phyloP scores from a whole-genome alignment of 1,140 invertebrate species.

The Saxidomus purpurata region DNA sequence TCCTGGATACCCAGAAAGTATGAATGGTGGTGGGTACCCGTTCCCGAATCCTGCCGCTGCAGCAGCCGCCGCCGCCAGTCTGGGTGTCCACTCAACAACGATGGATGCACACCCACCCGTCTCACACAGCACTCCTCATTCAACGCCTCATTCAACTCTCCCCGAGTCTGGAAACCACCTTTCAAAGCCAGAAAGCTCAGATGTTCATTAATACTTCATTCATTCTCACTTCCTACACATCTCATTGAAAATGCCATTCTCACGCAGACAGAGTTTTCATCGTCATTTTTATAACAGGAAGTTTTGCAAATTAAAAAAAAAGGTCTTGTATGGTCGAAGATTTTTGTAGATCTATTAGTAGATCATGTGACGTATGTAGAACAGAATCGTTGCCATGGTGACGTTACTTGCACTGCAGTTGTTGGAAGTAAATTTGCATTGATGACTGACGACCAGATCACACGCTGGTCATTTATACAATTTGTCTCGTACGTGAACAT shows the following conservation, averaged over 20 bases:
- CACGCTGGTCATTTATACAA: background rate
- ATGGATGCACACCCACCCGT: slow-evolving; percentile 81
- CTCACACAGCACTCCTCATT: slow-evolving; percentile 79
- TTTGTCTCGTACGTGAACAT: background rate
- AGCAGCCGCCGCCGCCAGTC: slow-evolving; percentile 76
- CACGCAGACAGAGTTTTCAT: background rate
- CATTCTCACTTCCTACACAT: background rate
- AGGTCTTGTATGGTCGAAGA: background rate
- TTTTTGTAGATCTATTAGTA: background rate
- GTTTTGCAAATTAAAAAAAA: background rate
- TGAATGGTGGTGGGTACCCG: slow-evolving; percentile 84
- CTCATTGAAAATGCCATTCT: background rate
- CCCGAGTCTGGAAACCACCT: slow-evolving; percentile 84
- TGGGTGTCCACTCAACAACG: slow-evolving; percentile 86
- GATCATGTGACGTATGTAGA: background rate
- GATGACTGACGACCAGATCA: background rate
- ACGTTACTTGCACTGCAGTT: background rate
- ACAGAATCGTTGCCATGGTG: background rate
- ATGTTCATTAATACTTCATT: slow-evolving; percentile 81
- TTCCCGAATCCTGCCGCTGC: slow-evolving; percentile 76
- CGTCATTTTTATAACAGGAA: slow-evolving; percentile 32
- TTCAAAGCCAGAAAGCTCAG: slow-evolving; percentile 85
- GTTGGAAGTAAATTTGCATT: background rate
- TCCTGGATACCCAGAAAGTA: slow-evolving; percentile 80
- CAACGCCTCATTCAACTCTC: slow-evolving; percentile 82